These are phyloP conservation scores for Chaunax sp. DNA, from an alignment of 2,797 vertebrate genomes.

Conservation along the genomic window DNA sequence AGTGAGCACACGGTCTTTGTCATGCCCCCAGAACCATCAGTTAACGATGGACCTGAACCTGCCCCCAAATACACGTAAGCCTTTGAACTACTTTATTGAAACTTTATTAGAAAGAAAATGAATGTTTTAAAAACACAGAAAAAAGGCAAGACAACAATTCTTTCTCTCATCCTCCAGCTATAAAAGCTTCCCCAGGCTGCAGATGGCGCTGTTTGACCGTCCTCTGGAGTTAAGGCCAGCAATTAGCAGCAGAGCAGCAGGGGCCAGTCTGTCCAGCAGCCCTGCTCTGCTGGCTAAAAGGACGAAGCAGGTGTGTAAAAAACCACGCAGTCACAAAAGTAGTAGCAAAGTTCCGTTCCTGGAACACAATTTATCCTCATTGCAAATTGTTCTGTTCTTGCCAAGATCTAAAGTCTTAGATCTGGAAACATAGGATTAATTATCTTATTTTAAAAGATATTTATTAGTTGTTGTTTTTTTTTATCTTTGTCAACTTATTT, in stretches of 20 bases:
- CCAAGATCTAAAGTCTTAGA: too few species aligned
- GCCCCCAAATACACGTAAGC: constrained; percentile 87
- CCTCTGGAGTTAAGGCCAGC: constrained; percentile 88
- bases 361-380: too few species aligned
- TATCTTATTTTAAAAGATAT: too few species aligned
- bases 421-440: too few species aligned
- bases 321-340: not conserved
- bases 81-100: not conserved
- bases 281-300: constrained; percentile 96
- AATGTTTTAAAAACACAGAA: too few species aligned
- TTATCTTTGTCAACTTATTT: too few species aligned
- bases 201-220: constrained; percentile 91
- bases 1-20: constrained; percentile 98
- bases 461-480: too few species aligned
- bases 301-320: constrained; percentile 91
- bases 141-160: too few species aligned
- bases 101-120: not conserved
- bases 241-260: constrained; percentile 85
- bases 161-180: constrained; percentile 81
- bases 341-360: too few species aligned
- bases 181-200: constrained; percentile 90
- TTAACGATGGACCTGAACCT: constrained; percentile 83
- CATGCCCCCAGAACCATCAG: constrained; percentile 91
- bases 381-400: too few species aligned
- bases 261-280: constrained; percentile 89